Percentiles rank a stretch among this genome's conserved stretches.
These are phyloP conservation scores for Patiria pectinifera DNA, from an alignment of 53 echinoderm and acorn worm species.

Conservation along the genomic window DNA sequence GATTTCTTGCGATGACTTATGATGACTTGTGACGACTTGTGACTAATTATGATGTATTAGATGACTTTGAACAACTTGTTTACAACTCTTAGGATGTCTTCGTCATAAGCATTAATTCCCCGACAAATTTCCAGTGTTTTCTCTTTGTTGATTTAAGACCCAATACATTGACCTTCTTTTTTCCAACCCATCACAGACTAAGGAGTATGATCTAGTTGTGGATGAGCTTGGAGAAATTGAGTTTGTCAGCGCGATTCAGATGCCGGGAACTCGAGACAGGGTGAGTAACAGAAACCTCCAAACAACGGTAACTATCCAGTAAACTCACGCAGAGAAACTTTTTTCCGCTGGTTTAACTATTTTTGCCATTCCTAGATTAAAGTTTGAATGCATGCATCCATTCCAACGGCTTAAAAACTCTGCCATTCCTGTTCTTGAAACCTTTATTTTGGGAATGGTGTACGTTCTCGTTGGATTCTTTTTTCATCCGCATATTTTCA, in stretches of 20 bases:
- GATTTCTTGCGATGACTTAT: too few relatives aligned
- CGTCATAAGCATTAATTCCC: not conserved
- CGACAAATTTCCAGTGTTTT: not conserved
- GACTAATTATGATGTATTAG: too few relatives aligned
- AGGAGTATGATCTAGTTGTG: constrained; percentile 92
- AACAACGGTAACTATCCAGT: not conserved
- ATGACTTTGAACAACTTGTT: too few relatives aligned
- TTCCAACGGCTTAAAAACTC: too few relatives aligned
- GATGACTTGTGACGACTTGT: too few relatives aligned
- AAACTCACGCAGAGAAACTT: not conserved
- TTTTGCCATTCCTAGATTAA: too few relatives aligned
- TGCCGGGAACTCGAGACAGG: constrained; percentile 79
- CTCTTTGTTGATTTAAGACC: not conserved
- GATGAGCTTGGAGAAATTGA: constrained; percentile 97
- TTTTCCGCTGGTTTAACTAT: too few relatives aligned
- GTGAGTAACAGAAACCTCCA: constrained; percentile 36
- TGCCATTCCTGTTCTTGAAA: not conserved
- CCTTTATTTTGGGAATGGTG: too few relatives aligned
- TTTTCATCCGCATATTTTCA: too few relatives aligned
- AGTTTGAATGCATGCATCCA: not conserved
- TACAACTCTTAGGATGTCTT: too few relatives aligned
- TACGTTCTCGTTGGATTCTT: too few relatives aligned
- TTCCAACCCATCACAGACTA: constrained; percentile 65
- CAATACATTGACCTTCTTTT: not conserved
- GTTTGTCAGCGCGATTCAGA: constrained; percentile 94